Conservation (phyloP, 2,888 invertebrate genomes). For the Tetramorium bicarinatum region DNA sequence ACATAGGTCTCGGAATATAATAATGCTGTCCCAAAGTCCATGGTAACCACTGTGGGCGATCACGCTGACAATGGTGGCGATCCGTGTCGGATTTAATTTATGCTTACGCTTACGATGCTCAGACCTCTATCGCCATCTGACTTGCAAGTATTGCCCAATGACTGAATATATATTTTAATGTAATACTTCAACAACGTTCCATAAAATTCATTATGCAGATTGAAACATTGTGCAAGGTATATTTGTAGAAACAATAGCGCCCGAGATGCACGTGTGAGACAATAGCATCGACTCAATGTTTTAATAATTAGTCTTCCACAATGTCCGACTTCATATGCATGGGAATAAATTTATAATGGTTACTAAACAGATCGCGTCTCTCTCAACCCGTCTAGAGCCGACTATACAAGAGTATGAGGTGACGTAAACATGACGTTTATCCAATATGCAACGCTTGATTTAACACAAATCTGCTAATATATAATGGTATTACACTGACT, state of each 20-base stretch:
- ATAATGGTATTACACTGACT: conserved; percentile 22
- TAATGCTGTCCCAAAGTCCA: conserved; percentile 60
- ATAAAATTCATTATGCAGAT: background rate
- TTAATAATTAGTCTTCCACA: conserved; percentile 2
- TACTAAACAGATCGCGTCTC: background rate
- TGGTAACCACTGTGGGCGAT: conserved; percentile 21
- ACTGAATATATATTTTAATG: background rate
- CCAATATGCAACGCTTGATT: conserved; percentile 29
- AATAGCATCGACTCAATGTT: background rate
- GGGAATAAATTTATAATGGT: conserved; percentile 2
- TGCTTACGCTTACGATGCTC: background rate
- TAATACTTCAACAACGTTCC: background rate
- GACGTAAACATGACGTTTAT: conserved; percentile 45
- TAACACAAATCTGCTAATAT: conserved; percentile 32
- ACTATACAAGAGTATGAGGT: background rate
- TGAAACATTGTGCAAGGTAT: background rate
- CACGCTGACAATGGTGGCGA: conserved; percentile 54
- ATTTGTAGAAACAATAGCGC: background rate
- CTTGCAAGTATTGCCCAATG: background rate
- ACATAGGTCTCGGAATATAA: conserved; percentile 64
- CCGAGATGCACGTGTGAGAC: background rate
- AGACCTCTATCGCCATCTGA: background rate
- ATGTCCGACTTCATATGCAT: background rate
- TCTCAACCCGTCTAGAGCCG: background rate
- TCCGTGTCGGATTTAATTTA: conserved; percentile 31